Base-by-base conservation (phyloP, 2,797 vertebrate species). In the Microcaecilia unicolor region DNA sequence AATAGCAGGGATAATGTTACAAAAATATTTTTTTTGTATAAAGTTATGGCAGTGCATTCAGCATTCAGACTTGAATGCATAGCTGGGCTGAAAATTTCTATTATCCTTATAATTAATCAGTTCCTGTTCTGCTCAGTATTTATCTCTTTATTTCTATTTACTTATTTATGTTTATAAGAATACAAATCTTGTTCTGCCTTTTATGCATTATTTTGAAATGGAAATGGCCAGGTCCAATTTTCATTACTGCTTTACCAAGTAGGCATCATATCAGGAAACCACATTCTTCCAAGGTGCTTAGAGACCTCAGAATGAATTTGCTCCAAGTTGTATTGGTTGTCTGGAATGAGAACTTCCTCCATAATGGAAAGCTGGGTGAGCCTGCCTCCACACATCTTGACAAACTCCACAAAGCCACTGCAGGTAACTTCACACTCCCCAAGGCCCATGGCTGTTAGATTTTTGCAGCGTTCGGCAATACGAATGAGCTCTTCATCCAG, bases 191-290 rank as follows among this genome's bases (percentile, higher is more conserved):
- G n/a, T n/a, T n/a, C n/a, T n/a, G n/a, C n/a, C n/a, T n/a, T n/a
- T n/a, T n/a, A n/a, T n/a, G n/a, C n/a, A n/a, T n/a, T n/a, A n/a
- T n/a, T n/a, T n/a, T n/a, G n/a, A n/a, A n/a, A n/a, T n/a, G n/a
- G 39, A 35, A 13, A 59, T 22, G 25, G 21, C 24, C 19, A 21
- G 3, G 45, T 30, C 28, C 41, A 45, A 21, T 34, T 37, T 33
- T 27, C 1, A 11, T 4, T 15, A 6, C 32, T 11, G 6, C 8
- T 50, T 65, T 41, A 83, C 81, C 81, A 83, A 0, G 67, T 85
- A 7, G 80, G 82, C 80, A 84, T 85, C 72, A 77, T 81, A 31
- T 86, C 80, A 22, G 82, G 77, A 48, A 78, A 83, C 81, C 82
- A 85, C 57, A 81, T 62, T 14, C 76, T 70, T 14, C 79, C 80